Percentiles rank a stretch among this genome's conserved stretches.
Evolutionary conservation across 1,140 invertebrate genomes (phyloP).

Genomic region (Drosophila santomea): DNA sequence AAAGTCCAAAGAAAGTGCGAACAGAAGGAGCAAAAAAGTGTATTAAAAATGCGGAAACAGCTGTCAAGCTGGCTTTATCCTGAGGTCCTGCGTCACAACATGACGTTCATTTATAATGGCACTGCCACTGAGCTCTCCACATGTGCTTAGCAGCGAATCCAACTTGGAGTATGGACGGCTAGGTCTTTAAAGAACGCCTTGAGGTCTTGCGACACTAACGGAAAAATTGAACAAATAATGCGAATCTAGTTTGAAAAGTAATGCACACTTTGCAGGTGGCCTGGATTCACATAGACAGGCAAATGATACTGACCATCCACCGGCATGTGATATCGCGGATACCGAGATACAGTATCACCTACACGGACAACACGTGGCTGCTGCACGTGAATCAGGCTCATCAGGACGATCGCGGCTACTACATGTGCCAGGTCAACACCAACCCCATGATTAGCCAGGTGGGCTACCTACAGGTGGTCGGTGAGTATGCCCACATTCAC

Average conservation of each 20-base stretch:
- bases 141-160: constrained; percentile 11
- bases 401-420: constrained; percentile 94
- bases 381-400: constrained; percentile 94
- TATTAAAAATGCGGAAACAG: constrained; percentile 83
- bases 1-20: constrained; percentile 54
- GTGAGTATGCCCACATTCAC: constrained; percentile 87
- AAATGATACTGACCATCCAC: constrained; percentile 96
- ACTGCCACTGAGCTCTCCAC: constrained; percentile 7
- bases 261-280: constrained; percentile 88
- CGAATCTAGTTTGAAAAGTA: constrained; percentile 35
- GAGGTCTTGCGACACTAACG: constrained; percentile 3
- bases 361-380: constrained; percentile 96
- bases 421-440: constrained; percentile 98
- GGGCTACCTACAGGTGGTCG: constrained; percentile 96
- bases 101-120: constrained; percentile 74
- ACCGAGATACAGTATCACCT: constrained; percentile 93
- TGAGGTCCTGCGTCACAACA: constrained; percentile 62
- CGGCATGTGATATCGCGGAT: constrained; percentile 95
- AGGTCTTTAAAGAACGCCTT: constrained; percentile 19
- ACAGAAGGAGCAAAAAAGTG: constrained; percentile 50
- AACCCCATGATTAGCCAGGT: constrained; percentile 98
- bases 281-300: constrained; percentile 97
- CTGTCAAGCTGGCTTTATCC: constrained; percentile 70
- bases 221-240: constrained; percentile 15
- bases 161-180: not conserved